phyloP scores from a whole-genome alignment of 2,797 vertebrate genomes.

The Pitangus sulphuratus region DNA sequence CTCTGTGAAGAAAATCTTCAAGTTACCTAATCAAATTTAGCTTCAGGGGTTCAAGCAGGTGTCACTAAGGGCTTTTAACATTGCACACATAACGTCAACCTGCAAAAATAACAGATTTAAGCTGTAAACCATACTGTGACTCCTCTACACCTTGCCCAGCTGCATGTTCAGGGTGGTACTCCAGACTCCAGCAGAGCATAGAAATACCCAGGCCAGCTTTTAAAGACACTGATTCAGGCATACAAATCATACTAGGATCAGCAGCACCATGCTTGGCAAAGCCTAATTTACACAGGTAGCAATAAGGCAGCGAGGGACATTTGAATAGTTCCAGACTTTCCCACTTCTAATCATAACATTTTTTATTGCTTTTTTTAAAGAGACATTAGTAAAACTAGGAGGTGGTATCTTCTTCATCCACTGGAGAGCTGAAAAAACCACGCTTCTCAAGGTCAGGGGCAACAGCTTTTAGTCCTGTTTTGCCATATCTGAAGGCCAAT shows the following conservation, averaged over 20 bases:
- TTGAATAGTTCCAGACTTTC: background rate
- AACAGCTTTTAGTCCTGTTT: background rate
- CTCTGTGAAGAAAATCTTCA: background rate
- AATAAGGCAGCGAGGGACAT: background rate
- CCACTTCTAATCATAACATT: background rate
- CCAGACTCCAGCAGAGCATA: background rate
- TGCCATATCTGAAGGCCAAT: background rate
- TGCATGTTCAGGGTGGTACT: background rate
- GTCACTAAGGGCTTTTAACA: background rate
- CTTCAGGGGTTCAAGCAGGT: background rate
- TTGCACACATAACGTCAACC: background rate
- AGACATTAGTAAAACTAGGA: background rate
- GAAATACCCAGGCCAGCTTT: background rate
- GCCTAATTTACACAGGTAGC: background rate
- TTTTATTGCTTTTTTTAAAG: background rate
- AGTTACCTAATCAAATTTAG: background rate
- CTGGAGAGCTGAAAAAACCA: background rate
- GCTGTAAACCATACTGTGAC: background rate
- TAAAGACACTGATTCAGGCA: background rate
- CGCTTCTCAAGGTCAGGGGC: background rate
- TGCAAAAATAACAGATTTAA: background rate
- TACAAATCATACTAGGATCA: background rate
- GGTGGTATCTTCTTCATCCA: background rate
- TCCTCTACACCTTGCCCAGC: background rate
- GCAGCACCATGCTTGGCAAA: background rate